Percentiles rank a stretch among this genome's conserved stretches.
Evolutionary conservation across 1,140 invertebrate genomes (phyloP).

Genomic region (Phocides pigmalion): DNA sequence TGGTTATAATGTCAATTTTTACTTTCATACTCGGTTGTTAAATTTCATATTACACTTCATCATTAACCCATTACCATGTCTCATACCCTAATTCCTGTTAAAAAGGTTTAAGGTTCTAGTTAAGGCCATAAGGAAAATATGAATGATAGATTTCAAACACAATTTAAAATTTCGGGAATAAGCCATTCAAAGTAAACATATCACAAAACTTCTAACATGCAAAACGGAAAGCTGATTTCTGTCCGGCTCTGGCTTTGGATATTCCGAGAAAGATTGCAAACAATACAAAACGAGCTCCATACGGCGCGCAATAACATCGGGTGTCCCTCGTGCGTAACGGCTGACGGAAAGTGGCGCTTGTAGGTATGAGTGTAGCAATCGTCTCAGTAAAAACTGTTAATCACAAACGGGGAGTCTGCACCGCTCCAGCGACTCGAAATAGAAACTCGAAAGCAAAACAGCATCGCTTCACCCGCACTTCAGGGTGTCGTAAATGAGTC

Average conservation of each 20-base stretch:
- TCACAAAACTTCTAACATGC: too few relatives aligned
- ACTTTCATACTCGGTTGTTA: too few relatives aligned
- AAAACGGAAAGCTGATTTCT: conserved; percentile 1
- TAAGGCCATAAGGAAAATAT: too few relatives aligned
- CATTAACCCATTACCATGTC: too few relatives aligned
- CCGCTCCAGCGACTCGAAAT: conserved; percentile 60
- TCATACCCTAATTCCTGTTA: too few relatives aligned
- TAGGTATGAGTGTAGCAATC: conserved; percentile 55
- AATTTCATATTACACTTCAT: too few relatives aligned
- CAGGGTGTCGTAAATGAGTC: conserved; percentile 60
- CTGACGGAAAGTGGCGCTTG: conserved; percentile 48
- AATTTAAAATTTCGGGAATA: too few relatives aligned
- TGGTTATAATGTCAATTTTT: too few relatives aligned
- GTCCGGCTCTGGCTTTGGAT: conserved; percentile 12
- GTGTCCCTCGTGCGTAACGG: conserved; percentile 52
- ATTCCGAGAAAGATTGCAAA: conserved; percentile 39
- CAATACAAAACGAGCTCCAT: conserved; percentile 54
- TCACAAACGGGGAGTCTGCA: conserved; percentile 47
- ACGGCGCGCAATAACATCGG: conserved; percentile 44
- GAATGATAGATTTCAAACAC: too few relatives aligned
- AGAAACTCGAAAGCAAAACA: conserved; percentile 44
- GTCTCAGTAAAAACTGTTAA: conserved; percentile 67
- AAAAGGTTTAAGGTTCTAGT: too few relatives aligned
- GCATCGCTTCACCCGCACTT: conserved; percentile 45
- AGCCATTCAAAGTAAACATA: too few relatives aligned